Evolutionary conservation across 2,888 invertebrate species (phyloP), one percentile per base, ranked within the genome.

Genomic region (Monoplex corrugatus): DNA sequence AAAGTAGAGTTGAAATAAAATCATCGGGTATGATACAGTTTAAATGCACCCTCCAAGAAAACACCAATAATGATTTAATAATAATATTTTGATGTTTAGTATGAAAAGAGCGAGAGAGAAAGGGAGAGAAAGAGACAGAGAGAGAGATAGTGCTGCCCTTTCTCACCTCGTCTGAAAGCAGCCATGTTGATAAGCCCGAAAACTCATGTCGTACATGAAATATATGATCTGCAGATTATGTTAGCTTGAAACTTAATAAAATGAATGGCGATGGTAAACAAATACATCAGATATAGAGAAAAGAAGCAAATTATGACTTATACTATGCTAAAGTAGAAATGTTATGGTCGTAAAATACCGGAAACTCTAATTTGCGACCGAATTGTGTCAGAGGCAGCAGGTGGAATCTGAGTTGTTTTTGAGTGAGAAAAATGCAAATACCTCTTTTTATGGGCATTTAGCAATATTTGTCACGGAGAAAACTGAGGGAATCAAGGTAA

Each of bases 301-400:
- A n/a, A n/a, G n/a, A n/a, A n/a, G n/a, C n/a, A n/a, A n/a, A n/a
- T n/a, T n/a, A n/a, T 63, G 2, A 35, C 10, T 10, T 72, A 32
- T 13, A 72, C 13, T 72, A 6, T 6, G 10, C 8, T 35, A 35
- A 32, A 44, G 45, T 43, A 75, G n/a, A 75, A 10, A 35, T 6
- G 13, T 35, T 72, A 35, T 72, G 8, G 83, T 83, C 57, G 83
- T 84, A 50, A 84, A 45, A 38, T 45, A 72, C 50, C 84, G 89
- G 89, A 87, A 89, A 78, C 50, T 40, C 32, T 43, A 40, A 32
- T 32, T n/a, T 45, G 40, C 83, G 87, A 87, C 89, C 44, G 72
- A 82, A n/a, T 43, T 84, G 68, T 78, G 87, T 87, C 89, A 89
- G 68, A 82, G 44, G 83, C 88, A 88, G 87, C 88, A 88, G 88